Base-by-base conservation (phyloP, 1,140 invertebrate genomes). In the Acromyrmex echinatior region DNA sequence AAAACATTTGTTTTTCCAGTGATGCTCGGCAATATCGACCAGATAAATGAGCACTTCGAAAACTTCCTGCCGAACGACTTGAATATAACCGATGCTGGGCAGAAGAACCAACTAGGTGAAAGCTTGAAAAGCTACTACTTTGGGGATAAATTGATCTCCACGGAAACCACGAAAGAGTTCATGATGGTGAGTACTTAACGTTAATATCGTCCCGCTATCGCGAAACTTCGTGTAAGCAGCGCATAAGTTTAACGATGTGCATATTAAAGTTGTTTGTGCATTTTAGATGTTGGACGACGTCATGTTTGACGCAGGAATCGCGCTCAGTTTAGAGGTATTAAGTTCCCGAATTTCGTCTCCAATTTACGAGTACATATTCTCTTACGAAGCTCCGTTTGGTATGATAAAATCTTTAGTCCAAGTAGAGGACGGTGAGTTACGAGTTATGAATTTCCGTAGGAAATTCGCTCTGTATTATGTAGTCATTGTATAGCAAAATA, bases 61-160 rank as follows among this genome's bases (percentile, higher is more conserved):
- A 91, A 94, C 5, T 96, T 97, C 28, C 91, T 96, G 51, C 97
- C 97, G 0, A 93, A 96, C 86, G 96, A 97, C 91, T 95, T 97
- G 45, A 96, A 96, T 25, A 93, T 96, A 10, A 94, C 95, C 1
- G 94, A 96, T 81, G 87, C 95, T 25, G 78, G 58, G 0, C 78
- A 84, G 25, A 93, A 93, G 7, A 91, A 94, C 56, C 74, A 93
- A 56, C 95, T 97, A 6, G 96, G 96, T 0, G 91, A 96, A 16
- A 89, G 93, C 45, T 94, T 97, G 2, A 96, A 95, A 80, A 92
- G 96, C 45, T 97, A 96, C 86, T 97, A 97, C 93, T 96, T 97
- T 51, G 92, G 94, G 45, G 94, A 94, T 73, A 93, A 96, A 77
- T 89, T 93, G 78, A 94, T 96, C 18, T 91, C 95, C 58, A 95